These are phyloP conservation scores for Chloroceryle aenea DNA, from an alignment of 2,113 vertebrate genomes.

Conservation along the genomic window DNA sequence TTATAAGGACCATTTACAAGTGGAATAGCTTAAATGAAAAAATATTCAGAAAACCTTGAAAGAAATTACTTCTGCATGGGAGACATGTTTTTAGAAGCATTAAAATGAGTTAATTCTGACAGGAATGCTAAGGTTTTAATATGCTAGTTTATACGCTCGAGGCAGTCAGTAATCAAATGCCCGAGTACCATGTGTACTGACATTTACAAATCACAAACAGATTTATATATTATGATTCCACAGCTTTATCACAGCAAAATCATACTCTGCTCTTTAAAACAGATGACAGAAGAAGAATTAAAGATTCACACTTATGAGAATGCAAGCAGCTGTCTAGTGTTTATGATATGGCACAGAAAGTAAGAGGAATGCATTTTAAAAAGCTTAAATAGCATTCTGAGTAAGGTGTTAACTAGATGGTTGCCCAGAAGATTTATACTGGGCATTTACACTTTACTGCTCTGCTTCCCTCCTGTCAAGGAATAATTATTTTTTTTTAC, in stretches of 20 bases:
- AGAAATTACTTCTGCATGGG: neutral
- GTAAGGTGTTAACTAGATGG: neutral
- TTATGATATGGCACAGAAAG: neutral
- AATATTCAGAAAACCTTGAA: neutral
- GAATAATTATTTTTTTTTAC: neutral
- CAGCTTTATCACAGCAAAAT: slow-evolving; percentile 28
- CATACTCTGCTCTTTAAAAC: slow-evolving; percentile 31
- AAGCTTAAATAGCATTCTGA: neutral
- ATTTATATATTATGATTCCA: slow-evolving; percentile 54
- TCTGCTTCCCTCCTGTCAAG: neutral
- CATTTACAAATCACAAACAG: slow-evolving; percentile 54
- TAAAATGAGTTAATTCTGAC: slow-evolving; percentile 23
- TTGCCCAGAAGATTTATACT: neutral
- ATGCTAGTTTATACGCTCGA: slow-evolving; percentile 49
- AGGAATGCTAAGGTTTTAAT: slow-evolving; percentile 44
- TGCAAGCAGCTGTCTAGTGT: slow-evolving; percentile 8
- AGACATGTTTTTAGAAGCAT: slow-evolving; percentile 18
- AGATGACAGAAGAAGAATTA: slow-evolving; percentile 40
- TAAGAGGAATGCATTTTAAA: neutral
- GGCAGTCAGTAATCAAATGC: slow-evolving; percentile 51
- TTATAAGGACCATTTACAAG: neutral
- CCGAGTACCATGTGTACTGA: neutral
- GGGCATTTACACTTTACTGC: neutral
- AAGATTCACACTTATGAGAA: neutral
- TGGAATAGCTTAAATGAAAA: neutral